Evolutionary conservation across 92 coral and sea anemone genomes (phyloP), one percentile per base, ranked within the genome.

Genomic region (Phenganax marumi): DNA sequence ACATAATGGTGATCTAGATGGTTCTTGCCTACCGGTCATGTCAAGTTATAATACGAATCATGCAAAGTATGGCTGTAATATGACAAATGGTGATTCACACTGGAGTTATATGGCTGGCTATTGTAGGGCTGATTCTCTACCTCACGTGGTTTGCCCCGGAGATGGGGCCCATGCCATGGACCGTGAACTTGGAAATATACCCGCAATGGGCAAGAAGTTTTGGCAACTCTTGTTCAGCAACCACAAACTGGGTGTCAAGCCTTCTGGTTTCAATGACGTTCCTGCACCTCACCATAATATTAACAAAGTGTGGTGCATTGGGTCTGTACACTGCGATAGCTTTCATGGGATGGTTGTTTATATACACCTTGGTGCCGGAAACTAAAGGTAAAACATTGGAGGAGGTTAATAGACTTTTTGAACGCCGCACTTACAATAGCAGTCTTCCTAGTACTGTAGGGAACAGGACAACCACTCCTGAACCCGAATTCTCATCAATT

Each of bases 331-430:
- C 93, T 10, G 71, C 85, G 3, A 83, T 95, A 21, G 86, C 97
- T 0, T 12, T 91, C 54, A 54, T 86, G 50, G 97, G 97, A 9
- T 92, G 97, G 97, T 50, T 95, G 17, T 91, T 95, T 79, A 90
- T 90, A 66, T 95, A 47, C 79, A 6, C 64, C 52, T 80, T 84
- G 84, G 90, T 95, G 13, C 98, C 96, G 8, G 98, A 95, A 60
- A 95, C 98, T 16, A 95, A 88, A 69, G 96, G 93, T 51, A 95
- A 92, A 74, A 90, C 95, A 11, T 78, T 95, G 19, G 98, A 95
- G 74, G 92, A 95, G 73, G 85, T 95, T 24, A 90, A 90, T 48
- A 79, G 57, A 39, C 83, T 94, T 48, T 92, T 91, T 88, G 87
- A 78, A 50, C 26, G 26, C 14, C 70, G 19, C 8, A 8, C 12